These are phyloP conservation scores for Aplodontia rufa DNA, from an alignment of 2,113 vertebrate genomes.

Conservation along the genomic window DNA sequence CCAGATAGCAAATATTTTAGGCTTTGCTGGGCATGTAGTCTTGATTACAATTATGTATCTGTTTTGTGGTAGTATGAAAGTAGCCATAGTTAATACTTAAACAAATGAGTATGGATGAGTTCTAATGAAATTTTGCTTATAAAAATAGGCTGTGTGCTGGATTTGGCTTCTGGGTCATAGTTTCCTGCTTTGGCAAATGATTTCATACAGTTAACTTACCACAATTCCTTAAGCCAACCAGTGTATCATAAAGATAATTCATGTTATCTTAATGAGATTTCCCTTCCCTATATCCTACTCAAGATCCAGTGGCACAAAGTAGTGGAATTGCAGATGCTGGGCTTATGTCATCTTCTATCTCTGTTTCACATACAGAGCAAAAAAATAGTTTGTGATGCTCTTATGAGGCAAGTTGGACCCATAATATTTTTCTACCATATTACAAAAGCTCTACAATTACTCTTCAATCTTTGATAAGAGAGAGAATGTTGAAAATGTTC, in stretches of 20 bases:
- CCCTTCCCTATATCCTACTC: not conserved
- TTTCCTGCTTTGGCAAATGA: slow-evolving; percentile 1
- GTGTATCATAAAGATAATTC: not conserved
- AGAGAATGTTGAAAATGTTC: not conserved
- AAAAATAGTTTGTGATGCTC: not conserved
- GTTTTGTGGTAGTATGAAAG: not conserved
- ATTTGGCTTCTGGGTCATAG: not conserved
- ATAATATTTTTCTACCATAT: not conserved
- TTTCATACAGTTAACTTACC: not conserved
- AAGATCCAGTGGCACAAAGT: not conserved
- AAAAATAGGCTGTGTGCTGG: not conserved
- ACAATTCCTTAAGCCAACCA: not conserved
- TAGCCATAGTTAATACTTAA: not conserved
- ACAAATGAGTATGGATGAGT: not conserved
- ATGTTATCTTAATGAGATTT: not conserved
- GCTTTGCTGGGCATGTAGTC: not conserved
- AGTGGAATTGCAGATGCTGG: not conserved
- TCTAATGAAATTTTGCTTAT: not conserved
- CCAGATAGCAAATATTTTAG: not conserved
- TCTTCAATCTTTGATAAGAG: not conserved
- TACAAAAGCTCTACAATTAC: not conserved
- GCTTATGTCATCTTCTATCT: not conserved
- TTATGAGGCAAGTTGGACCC: not conserved
- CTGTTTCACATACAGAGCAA: not conserved
- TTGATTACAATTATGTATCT: not conserved